Conservation (phyloP, 2,797 vertebrate species). For the Dendrocincla tyrannina region DNA sequence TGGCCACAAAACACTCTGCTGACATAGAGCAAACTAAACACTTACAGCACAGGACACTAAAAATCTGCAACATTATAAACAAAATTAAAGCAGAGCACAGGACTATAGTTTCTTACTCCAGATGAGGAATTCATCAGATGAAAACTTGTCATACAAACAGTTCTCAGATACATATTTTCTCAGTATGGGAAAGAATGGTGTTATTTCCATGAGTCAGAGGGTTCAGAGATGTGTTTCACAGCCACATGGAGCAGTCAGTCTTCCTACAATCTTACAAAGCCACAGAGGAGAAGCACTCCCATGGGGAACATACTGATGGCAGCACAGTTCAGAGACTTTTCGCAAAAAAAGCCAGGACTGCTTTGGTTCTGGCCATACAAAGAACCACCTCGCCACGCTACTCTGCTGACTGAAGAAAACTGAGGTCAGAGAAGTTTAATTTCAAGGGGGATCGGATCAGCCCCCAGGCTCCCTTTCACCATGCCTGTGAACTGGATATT, state of each 20-base stretch:
- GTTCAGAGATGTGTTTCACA: background rate
- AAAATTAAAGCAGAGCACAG: background rate
- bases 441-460: background rate
- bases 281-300: background rate
- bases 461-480: background rate
- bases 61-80: background rate
- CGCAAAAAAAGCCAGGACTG: background rate
- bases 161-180: background rate
- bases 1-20: background rate
- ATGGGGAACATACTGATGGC: background rate
- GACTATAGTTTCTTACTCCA: background rate
- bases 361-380: background rate
- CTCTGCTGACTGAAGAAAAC: background rate
- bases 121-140: background rate
- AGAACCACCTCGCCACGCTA: background rate
- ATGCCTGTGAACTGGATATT: background rate
- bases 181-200: background rate
- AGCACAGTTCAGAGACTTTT: background rate
- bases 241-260: background rate
- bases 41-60: background rate
- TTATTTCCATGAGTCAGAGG: background rate
- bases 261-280: background rate
- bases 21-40: rapidly evolving
- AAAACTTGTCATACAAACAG: background rate
- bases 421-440: background rate